Percentiles rank a stretch among this genome's conserved stretches.
Evolutionary conservation across 2,797 vertebrate genomes (phyloP).

Genomic region (Anguilla pacifica): DNA sequence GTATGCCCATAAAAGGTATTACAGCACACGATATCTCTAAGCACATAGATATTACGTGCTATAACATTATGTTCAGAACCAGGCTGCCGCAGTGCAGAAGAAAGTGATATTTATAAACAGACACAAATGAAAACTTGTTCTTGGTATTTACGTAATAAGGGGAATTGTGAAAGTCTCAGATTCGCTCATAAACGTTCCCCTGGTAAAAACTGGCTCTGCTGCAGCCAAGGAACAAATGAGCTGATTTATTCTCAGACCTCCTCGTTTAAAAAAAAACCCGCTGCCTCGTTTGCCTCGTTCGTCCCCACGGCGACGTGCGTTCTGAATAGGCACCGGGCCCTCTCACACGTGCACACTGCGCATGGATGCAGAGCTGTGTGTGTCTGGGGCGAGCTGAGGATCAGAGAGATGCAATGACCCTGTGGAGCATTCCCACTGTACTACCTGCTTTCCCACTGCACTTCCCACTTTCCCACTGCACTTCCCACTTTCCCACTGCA

Average conservation of each 20-base stretch:
- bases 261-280: not conserved
- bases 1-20: not conserved
- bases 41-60: not conserved
- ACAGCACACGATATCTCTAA: not conserved
- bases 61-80: not conserved
- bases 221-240: not conserved
- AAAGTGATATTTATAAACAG: not conserved
- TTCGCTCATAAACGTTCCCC: not conserved
- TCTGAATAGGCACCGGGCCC: not conserved
- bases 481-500: too few species aligned
- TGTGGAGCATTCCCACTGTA: too few species aligned
- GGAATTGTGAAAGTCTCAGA: not conserved
- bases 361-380: too few species aligned
- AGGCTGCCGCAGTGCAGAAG: not conserved
- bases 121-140: not conserved
- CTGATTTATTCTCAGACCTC: not conserved
- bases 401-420: too few species aligned
- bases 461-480: too few species aligned
- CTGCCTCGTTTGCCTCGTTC: not conserved
- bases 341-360: too few species aligned
- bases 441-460: too few species aligned
- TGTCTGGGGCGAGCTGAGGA: too few species aligned
- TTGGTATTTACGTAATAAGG: not conserved
- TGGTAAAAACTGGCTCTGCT: not conserved
- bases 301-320: not conserved